A percentile compares a stretch with the other conserved stretches of the same genome.
Evolutionary conservation across 2,113 vertebrate genomes (phyloP).

Genomic region (Nyctibius bracteatus): DNA sequence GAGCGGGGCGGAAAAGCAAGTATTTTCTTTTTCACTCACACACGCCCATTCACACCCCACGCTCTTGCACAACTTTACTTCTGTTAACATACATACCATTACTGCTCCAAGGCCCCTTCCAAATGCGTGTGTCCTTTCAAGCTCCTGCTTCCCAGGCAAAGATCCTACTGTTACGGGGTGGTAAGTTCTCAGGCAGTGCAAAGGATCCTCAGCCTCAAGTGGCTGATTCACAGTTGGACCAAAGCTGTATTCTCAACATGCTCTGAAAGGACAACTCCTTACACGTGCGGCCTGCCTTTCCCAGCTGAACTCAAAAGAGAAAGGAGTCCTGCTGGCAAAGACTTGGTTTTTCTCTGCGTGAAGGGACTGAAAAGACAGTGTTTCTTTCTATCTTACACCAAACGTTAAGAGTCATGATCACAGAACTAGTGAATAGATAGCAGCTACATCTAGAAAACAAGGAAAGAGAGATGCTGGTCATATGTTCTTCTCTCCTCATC

Average conservation of each 20-base stretch:
- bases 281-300: rapidly evolving
- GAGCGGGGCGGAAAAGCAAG: not conserved
- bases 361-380: not conserved
- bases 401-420: not conserved
- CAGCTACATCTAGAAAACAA: not conserved
- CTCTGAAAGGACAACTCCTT: not conserved
- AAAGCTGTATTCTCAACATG: not conserved
- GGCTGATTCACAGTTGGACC: not conserved
- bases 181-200: not conserved
- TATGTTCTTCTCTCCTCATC: not conserved
- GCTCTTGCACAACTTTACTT: not conserved
- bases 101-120: not conserved
- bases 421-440: not conserved
- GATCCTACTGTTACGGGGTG: not conserved
- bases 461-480: not conserved
- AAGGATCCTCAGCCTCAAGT: not conserved
- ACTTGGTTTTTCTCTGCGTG: not conserved
- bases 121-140: not conserved
- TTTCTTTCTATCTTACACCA: not conserved
- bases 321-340: not conserved
- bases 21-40: not conserved
- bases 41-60: not conserved
- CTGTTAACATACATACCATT: rapidly evolving
- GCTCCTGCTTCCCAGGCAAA: not conserved
- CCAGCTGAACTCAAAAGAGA: not conserved